Evolutionary conservation across 2,113 vertebrate genomes (phyloP).

Genomic region (Tragelaphus buxtoni): DNA sequence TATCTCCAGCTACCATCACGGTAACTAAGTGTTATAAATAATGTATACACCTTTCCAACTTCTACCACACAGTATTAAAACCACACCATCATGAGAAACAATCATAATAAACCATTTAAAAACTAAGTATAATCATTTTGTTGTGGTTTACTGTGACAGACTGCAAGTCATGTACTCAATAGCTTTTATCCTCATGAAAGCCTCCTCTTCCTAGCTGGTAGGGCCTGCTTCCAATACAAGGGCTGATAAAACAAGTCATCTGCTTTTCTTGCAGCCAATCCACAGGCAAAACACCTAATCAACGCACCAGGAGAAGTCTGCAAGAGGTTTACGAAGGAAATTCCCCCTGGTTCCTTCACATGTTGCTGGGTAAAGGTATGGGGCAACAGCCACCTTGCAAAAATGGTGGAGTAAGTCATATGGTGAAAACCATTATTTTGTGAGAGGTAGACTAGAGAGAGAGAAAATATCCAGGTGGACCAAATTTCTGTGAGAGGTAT

Average conservation of each 20-base stretch:
- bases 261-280: background rate
- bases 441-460: background rate
- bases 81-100: background rate
- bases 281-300: background rate
- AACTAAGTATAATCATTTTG: conserved; percentile 3
- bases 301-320: background rate
- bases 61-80: background rate
- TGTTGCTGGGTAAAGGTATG: background rate
- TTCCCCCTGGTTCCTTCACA: background rate
- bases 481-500: background rate
- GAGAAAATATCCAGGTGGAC: background rate
- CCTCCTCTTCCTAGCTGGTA: background rate
- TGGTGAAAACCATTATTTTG: background rate
- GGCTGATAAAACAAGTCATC: background rate
- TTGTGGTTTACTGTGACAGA: background rate
- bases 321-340: background rate
- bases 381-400: background rate
- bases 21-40: conserved; percentile 40
- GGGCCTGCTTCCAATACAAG: background rate
- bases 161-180: background rate
- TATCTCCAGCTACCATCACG: background rate
- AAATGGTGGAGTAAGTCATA: background rate
- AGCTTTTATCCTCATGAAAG: background rate
- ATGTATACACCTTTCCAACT: background rate
- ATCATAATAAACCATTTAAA: conserved; percentile 15